Base-by-base conservation (phyloP, 2,888 invertebrate species). In the Isoperla grammatica region DNA sequence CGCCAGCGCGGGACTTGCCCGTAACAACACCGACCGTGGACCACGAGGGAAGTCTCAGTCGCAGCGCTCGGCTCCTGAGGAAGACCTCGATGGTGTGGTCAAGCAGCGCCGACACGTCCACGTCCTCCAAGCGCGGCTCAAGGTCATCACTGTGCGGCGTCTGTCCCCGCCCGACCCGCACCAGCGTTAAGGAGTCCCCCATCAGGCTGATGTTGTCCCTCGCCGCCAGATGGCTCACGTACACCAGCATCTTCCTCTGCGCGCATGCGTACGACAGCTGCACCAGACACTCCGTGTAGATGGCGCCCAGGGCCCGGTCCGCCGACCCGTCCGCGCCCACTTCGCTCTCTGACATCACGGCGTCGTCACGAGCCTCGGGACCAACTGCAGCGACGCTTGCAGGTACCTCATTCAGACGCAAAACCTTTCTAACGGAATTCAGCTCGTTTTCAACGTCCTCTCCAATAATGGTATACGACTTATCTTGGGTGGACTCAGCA, bases 51-150 rank as follows among this genome's bases (percentile, higher is more conserved):
- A 57, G 37, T 40, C 23, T 23, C 35, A 57, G 48, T 17, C 57
- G 17, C 12, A 57, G 13, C 37, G 35, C 57, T 15, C 48, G 57
- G 37, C 57, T 57, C 39, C 57, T 49, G 39, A 57, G 48, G 49
- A 49, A 57, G n/a, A 17, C 17, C 20, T 49, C 49, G 11, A 49
- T 39, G 2, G 17, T 37, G 39, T 49, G 39, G 40, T 57, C 57
- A 11, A 57, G 29, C 29, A 56, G n/a, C 12, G 49, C 19, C 20
- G 49, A 19, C 19, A 13, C 9, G 13, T 45, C 49, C 15, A 19
- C 39, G 13, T 56, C 45, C 12, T n/a, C 6, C 8, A 15, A 11
- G 17, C 20, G 50, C 11, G 6, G 19, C 35, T 20, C 39, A 11
- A 20, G 37, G 39, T 19, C 22, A 35, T 35, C 35, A 15, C 6